Base-by-base conservation (phyloP, 2,113 vertebrate genomes). In the Monopterus albus region DNA sequence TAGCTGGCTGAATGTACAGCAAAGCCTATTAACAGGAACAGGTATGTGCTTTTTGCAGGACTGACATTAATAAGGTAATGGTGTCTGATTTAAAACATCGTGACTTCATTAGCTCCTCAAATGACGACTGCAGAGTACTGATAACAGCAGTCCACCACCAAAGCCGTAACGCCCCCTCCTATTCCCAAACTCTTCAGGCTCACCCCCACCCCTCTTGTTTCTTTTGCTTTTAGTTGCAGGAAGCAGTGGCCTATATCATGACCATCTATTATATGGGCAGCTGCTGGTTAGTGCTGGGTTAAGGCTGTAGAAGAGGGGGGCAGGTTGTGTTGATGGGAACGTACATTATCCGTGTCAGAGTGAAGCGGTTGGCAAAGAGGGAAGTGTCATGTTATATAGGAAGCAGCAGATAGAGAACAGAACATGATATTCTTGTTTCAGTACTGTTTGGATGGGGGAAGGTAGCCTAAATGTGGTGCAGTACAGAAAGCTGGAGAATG, bases 131-230 rank as follows among this genome's bases (percentile, higher is more conserved):
- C 85, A 84, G 26, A 45, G 65, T 29, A 64, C 93, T 92, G 94
- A 95, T 96, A 96, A 96, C 91, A 83, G 86, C 63, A 71, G 88
- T 86, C 69, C 39, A 69, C 82, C 86, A 82, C 55, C 78, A 88
- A 82, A 81, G 84, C 66, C 68, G 71, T 36, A 72, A 75, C 65
- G 18, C 5, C 15, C 15, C 65, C 53, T 12, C 86, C 77, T 35
- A 61, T 87, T 72, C 74, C 76, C 90, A 79, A 83, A 75, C 8
- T 21, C 35, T 6, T 14, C 46, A 50, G 20, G 2, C 25, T 1
- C 5, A 3, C 42, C 56, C 29, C 2, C 46, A 9, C 80, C 77
- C 38, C 25, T 80, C 78, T 84, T 76, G 45, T 67, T 67, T 46
- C 46, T 28, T 51, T 58, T 59, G 69, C 50, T 40, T 75, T 71